These are phyloP conservation scores for Sminthurides bifidus DNA, from an alignment of 1,140 invertebrate genomes.

Conservation along the genomic window DNA sequence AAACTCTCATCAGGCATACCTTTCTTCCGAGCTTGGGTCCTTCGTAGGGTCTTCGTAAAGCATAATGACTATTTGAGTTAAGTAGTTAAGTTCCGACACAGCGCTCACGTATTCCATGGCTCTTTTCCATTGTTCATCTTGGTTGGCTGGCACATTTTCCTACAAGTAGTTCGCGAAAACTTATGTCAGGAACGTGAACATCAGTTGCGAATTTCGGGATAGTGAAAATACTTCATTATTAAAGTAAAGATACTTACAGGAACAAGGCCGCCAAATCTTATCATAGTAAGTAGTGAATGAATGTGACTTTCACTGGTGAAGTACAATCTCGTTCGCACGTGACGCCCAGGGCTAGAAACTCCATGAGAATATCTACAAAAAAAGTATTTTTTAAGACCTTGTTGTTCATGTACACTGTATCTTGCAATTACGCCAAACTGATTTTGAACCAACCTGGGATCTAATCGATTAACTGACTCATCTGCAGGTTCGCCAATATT, in stretches of 20 bases:
- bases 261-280: slow-evolving; percentile 83
- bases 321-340: slow-evolving; percentile 92
- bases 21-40: slow-evolving; percentile 73
- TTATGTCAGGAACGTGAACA: too few relatives aligned
- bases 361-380: slow-evolving; percentile 80
- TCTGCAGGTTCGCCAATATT: slow-evolving; percentile 78
- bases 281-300: slow-evolving; percentile 89
- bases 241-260: slow-evolving; percentile 50
- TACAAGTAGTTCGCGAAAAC: slow-evolving; percentile 4
- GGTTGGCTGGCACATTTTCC: slow-evolving; percentile 33
- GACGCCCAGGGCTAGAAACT: slow-evolving; percentile 91
- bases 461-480: slow-evolving; percentile 86
- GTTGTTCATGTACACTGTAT: too few relatives aligned
- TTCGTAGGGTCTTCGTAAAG: slow-evolving; percentile 98
- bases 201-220: too few relatives aligned
- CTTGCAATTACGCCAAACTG: too few relatives aligned
- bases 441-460: slow-evolving; percentile 89
- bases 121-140: slow-evolving; percentile 93
- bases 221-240: too few relatives aligned
- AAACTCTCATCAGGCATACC: slow-evolving; percentile 36
- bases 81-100: slow-evolving; percentile 96
- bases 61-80: slow-evolving; percentile 99
- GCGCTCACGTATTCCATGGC: slow-evolving; percentile 97
- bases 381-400: too few relatives aligned
- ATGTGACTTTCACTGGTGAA: slow-evolving; percentile 99